These are phyloP conservation scores for Chelmon rostratus DNA, from an alignment of 2,797 vertebrate species.

Conservation along the genomic window DNA sequence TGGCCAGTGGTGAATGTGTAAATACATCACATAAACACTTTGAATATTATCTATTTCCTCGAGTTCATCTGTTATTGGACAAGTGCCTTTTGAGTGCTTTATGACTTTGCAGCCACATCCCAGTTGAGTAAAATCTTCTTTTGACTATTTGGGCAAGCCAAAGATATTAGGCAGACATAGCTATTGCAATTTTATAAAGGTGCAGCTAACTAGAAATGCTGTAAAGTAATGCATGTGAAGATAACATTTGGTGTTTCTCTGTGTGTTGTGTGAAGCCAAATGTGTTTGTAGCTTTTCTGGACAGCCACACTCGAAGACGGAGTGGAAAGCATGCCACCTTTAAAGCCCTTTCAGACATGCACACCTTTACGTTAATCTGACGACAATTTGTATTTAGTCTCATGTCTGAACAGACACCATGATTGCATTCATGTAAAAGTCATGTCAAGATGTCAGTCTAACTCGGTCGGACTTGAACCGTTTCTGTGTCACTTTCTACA, in stretches of 20 bases:
- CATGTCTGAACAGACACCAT: neutral
- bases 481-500: too few relatives aligned
- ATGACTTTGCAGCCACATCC: neutral
- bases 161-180: neutral
- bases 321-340: neutral
- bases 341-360: neutral
- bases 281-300: neutral
- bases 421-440: neutral
- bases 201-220: neutral
- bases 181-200: too few relatives aligned
- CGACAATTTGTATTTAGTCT: neutral
- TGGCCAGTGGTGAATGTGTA: conserved; percentile 1
- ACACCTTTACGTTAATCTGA: neutral
- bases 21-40: neutral
- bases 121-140: neutral
- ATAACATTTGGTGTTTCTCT: neutral
- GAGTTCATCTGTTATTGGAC: neutral
- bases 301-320: neutral
- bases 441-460: neutral
- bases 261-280: neutral
- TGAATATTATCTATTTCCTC: neutral
- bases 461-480: too few relatives aligned
- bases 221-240: neutral
- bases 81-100: neutral
- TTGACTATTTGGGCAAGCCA: neutral